phyloP scores from a whole-genome alignment of 2,113 vertebrate species.

The Casuarius casuarius region DNA sequence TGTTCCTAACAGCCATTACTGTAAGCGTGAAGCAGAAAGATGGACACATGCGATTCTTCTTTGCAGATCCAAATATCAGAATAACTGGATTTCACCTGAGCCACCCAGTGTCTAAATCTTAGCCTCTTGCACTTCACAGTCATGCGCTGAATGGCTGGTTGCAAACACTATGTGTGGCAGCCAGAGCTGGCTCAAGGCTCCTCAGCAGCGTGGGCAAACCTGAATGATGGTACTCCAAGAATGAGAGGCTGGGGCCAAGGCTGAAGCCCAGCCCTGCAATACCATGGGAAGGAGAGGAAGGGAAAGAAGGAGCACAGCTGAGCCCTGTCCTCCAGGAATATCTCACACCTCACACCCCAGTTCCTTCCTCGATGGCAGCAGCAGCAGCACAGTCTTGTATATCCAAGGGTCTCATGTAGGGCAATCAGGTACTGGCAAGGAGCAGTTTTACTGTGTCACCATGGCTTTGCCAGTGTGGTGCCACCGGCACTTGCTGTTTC shows the following conservation, averaged over 20 bases:
- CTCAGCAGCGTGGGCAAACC: background rate
- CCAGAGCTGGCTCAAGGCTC: background rate
- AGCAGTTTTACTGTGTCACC: background rate
- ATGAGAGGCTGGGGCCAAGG: background rate
- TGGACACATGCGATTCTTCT: background rate
- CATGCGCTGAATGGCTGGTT: rapidly evolving
- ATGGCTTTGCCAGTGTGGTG: background rate
- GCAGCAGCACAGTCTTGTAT: background rate
- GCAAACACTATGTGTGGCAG: background rate
- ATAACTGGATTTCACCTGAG: background rate
- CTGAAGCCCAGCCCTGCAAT: background rate
- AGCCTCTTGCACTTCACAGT: background rate
- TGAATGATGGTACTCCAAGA: background rate
- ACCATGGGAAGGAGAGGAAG: background rate
- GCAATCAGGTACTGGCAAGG: background rate
- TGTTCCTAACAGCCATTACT: background rate
- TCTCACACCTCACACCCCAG: rapidly evolving
- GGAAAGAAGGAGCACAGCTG: background rate
- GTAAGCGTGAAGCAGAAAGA: background rate
- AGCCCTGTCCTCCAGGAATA: background rate
- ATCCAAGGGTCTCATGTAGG: background rate
- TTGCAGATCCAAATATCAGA: background rate
- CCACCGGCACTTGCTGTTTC: background rate
- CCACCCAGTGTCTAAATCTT: background rate
- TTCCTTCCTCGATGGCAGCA: background rate